phyloP scores from a whole-genome alignment of 2,113 vertebrate species.

The Mugil cephalus region DNA sequence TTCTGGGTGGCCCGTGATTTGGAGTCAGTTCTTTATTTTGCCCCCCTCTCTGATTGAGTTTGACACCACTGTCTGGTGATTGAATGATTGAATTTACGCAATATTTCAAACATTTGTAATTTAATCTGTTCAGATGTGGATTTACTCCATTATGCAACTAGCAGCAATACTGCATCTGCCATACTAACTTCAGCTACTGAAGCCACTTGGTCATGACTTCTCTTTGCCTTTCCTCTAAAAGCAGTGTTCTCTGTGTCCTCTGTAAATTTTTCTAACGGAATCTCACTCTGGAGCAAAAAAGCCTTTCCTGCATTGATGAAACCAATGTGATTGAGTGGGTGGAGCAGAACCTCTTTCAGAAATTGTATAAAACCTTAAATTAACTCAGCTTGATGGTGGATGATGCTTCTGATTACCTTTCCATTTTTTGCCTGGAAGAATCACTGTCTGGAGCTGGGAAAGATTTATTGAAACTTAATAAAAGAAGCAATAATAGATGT shows the following conservation, averaged over 20 bases:
- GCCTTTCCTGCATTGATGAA: background rate
- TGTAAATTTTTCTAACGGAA: background rate
- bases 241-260: background rate
- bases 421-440: slow-evolving; percentile 38
- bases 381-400: background rate
- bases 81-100: no score
- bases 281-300: slow-evolving; percentile 13
- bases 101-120: no score
- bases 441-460: background rate
- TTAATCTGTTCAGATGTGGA: no score
- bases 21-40: no score
- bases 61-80: no score
- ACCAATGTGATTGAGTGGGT: slow-evolving; percentile 27
- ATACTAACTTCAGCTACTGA: no score
- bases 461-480: slow-evolving; percentile 8
- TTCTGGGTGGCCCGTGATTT: no score
- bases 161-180: no score
- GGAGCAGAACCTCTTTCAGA: slow-evolving; percentile 18
- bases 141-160: no score
- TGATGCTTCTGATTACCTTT: slow-evolving; percentile 51
- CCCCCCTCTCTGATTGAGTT: no score
- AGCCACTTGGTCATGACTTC: slow-evolving; percentile 10
- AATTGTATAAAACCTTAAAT: slow-evolving; percentile 27
- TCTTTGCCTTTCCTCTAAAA: background rate
- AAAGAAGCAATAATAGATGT: background rate